Conservation (phyloP, 1,140 invertebrate genomes). For the Zaprionus africanus region DNA sequence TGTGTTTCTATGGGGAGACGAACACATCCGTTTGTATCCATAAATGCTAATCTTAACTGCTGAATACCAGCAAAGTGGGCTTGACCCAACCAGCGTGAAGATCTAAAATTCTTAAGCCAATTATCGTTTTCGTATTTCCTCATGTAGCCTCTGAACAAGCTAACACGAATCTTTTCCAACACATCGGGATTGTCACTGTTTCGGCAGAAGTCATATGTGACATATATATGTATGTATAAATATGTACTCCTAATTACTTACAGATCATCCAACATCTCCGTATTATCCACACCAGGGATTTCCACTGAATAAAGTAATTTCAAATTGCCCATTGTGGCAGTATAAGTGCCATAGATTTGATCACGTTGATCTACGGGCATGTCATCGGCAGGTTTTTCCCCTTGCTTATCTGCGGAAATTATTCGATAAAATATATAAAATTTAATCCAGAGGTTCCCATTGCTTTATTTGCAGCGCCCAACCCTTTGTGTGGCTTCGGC, state of each 20-base stretch:
- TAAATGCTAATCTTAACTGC: background rate
- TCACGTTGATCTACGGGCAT: conserved; percentile 10
- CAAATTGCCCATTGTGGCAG: conserved; percentile 22
- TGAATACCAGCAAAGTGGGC: conserved; percentile 5
- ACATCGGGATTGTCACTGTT: conserved; percentile 1
- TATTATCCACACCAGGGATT: conserved; percentile 22
- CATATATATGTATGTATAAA: background rate
- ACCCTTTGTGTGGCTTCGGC: too few species aligned
- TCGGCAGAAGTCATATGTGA: background rate
- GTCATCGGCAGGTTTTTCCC: background rate
- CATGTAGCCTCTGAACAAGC: background rate
- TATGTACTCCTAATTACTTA: conserved; percentile 4
- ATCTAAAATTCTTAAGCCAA: background rate
- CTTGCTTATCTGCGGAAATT: conserved; percentile 20
- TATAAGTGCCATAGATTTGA: conserved; percentile 33
- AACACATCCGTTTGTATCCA: background rate
- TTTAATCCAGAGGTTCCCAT: too few species aligned
- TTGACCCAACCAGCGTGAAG: background rate
- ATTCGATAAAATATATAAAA: background rate
- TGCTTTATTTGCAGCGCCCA: too few species aligned
- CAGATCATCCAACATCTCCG: conserved; percentile 21
- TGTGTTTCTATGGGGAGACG: background rate
- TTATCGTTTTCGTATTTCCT: background rate
- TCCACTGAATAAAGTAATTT: conserved; percentile 28
- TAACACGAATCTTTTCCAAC: conserved; percentile 2